phyloP scores from a whole-genome alignment of 2,797 vertebrate species.

The Streptopelia turtur region DNA sequence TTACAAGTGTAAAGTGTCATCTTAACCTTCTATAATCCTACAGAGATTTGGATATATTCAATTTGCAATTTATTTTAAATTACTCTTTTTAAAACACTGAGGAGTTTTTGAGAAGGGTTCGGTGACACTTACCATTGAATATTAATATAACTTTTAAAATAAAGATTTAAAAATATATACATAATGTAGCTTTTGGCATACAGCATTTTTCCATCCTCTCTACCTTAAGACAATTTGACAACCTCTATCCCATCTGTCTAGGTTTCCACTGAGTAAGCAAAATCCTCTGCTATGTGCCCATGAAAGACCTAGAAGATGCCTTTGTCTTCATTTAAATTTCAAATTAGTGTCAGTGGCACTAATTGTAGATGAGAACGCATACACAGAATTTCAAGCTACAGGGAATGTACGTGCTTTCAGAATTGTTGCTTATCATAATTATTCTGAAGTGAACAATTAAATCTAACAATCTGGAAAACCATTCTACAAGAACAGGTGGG shows the following conservation, averaged over 20 bases:
- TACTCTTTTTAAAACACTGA: background rate
- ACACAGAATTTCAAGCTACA: background rate
- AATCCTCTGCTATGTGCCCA: background rate
- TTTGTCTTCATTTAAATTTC: slow-evolving; percentile 28
- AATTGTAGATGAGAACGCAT: background rate
- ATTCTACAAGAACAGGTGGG: background rate
- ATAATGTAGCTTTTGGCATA: background rate
- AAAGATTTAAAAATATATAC: background rate
- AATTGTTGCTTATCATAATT: background rate
- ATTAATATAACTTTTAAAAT: background rate
- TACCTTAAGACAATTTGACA: background rate
- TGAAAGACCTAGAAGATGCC: background rate
- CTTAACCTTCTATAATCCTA: slow-evolving; percentile 1
- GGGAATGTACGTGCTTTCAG: background rate
- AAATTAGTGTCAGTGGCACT: background rate
- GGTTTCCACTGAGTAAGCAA: background rate
- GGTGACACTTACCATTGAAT: background rate
- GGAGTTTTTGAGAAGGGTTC: background rate
- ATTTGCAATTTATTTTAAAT: background rate
- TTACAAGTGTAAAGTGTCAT: slow-evolving; percentile 15
- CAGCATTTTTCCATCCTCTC: background rate
- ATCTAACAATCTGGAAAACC: background rate
- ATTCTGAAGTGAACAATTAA: slow-evolving; percentile 33
- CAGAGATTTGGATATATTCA: background rate
- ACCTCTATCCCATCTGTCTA: background rate